Conservation (phyloP, 2,888 invertebrate genomes). For the Macrosoma leucophasiata region DNA sequence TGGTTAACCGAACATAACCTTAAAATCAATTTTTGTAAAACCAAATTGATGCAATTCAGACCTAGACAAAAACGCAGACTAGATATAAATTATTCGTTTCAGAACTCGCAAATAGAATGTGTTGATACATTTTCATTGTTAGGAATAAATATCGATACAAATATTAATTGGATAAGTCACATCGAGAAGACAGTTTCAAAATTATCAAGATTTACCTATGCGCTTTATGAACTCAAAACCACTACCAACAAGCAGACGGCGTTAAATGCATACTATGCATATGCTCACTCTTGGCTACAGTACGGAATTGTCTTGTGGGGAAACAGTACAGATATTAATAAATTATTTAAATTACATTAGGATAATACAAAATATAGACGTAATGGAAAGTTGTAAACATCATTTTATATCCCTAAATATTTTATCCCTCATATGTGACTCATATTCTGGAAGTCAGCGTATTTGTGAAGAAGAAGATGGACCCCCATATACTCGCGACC, state of each 20-base stretch:
- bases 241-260: not conserved
- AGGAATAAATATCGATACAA: slow-evolving; percentile 1
- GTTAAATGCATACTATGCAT: slow-evolving; percentile 3
- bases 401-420: not conserved
- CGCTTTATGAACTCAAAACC: slow-evolving; percentile 1
- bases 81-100: not conserved
- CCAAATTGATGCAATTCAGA: no score
- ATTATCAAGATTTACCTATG: slow-evolving; percentile 4
- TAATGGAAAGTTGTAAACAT: not conserved
- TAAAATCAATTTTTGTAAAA: no score
- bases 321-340: slow-evolving; percentile 1
- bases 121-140: not conserved
- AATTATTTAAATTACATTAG: slow-evolving; percentile 1
- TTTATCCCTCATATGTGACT: not conserved
- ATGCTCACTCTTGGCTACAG: slow-evolving; percentile 1
- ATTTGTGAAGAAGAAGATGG: slow-evolving; percentile 4
- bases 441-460: not conserved
- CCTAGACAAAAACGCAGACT: not conserved
- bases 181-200: not conserved
- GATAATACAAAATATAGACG: not conserved
- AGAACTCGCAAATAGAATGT: not conserved
- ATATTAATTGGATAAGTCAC: slow-evolving; percentile 4
- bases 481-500: no score
- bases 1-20: no score
- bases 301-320: slow-evolving; percentile 3